Evolutionary conservation across 2,888 invertebrate genomes (phyloP).

Genomic region (Bembecia ichneumoniformis): DNA sequence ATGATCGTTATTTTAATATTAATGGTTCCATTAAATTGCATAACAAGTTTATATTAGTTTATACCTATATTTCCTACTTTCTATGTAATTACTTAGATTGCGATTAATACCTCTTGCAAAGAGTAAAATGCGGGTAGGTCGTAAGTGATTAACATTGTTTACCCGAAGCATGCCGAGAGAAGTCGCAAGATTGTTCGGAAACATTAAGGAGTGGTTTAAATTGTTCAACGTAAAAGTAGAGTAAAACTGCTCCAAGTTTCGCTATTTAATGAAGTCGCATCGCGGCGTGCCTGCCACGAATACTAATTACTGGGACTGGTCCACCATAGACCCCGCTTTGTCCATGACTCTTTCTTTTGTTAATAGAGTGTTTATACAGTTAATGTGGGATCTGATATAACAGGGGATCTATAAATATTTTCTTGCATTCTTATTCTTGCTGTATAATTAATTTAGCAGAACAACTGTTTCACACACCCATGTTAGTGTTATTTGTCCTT

Average conservation of each 20-base stretch:
- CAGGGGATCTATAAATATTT: too few species aligned
- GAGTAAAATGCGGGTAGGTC: background rate
- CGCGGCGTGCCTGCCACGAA: conserved; percentile 31
- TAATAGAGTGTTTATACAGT: too few species aligned
- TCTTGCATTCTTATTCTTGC: too few species aligned
- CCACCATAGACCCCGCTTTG: conserved; percentile 10
- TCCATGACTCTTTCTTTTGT: background rate
- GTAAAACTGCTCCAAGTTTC: conserved; percentile 40
- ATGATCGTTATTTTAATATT: too few species aligned
- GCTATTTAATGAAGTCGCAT: conserved; percentile 53
- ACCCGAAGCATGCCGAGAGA: background rate
- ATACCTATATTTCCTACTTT: too few species aligned
- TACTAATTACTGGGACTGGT: conserved; percentile 47
- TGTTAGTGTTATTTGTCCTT: too few species aligned
- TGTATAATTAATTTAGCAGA: too few species aligned
- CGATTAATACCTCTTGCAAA: background rate
- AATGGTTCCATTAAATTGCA: too few species aligned
- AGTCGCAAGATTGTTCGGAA: conserved; percentile 24
- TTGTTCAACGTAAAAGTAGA: conserved; percentile 35
- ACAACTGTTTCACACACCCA: too few species aligned
- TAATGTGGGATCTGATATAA: too few species aligned
- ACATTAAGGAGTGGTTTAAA: conserved; percentile 40
- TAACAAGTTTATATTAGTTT: too few species aligned
- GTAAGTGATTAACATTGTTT: conserved; percentile 1
- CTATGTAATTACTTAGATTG: too few species aligned